Conservation (phyloP, 1,140 invertebrate species). For the Leptestheria dahalacensis region DNA sequence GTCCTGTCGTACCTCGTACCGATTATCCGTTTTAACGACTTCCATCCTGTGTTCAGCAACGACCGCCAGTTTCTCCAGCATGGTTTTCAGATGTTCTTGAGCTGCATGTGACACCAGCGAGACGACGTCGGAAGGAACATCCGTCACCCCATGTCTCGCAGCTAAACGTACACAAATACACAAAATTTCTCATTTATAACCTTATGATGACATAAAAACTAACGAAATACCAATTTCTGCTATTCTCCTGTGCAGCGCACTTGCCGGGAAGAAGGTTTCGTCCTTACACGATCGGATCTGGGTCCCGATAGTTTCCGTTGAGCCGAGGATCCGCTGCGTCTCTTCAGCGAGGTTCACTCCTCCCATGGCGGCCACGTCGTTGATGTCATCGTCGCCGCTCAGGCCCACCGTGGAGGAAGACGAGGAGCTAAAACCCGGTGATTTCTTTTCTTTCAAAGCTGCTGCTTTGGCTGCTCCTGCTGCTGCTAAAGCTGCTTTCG, state of each 20-base stretch:
- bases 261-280: slow-evolving; percentile 70
- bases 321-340: slow-evolving; percentile 83
- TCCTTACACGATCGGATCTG: slow-evolving; percentile 93
- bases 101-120: slow-evolving; percentile 86
- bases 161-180: slow-evolving; percentile 28
- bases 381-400: slow-evolving; percentile 84
- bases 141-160: slow-evolving; percentile 65
- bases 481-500: neutral
- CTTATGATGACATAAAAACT: neutral
- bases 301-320: slow-evolving; percentile 86
- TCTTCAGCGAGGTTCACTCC: slow-evolving; percentile 97
- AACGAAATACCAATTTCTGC: slow-evolving; percentile 46
- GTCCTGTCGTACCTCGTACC: slow-evolving; percentile 81
- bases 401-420: slow-evolving; percentile 29
- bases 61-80: slow-evolving; percentile 82
- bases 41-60: slow-evolving; percentile 90
- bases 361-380: slow-evolving; percentile 97
- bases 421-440: slow-evolving; percentile 14
- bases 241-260: slow-evolving; percentile 59
- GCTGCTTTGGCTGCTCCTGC: slow-evolving; percentile 15
- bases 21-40: slow-evolving; percentile 65
- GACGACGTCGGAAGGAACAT: slow-evolving; percentile 73
- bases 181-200: neutral
- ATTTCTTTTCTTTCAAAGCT: slow-evolving; percentile 40
- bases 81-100: slow-evolving; percentile 78